Conservation (phyloP, 2,797 vertebrate species). For the Eptatretus atami region DNA sequence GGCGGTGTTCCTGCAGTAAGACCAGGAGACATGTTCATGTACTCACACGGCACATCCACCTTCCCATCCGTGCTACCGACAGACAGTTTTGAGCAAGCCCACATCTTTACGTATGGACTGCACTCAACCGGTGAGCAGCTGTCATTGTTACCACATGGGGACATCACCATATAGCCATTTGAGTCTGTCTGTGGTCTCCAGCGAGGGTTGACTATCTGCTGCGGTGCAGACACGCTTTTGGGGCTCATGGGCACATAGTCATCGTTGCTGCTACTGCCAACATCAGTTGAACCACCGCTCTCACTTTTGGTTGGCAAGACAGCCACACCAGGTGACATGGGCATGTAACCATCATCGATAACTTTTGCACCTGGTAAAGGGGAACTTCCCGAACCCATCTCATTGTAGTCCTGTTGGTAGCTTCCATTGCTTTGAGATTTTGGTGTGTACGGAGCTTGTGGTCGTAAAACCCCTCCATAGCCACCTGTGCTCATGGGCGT, state of each 20-base stretch:
- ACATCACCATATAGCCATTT: constrained; percentile 62
- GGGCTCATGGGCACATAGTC: constrained; percentile 61
- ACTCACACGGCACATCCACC: constrained; percentile 22
- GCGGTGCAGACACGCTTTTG: constrained; percentile 36
- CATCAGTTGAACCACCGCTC: background rate
- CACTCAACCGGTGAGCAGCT: constrained; percentile 24
- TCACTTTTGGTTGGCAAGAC: background rate
- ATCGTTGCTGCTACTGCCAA: constrained; percentile 15
- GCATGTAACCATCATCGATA: constrained; percentile 41
- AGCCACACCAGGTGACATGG: constrained; percentile 37
- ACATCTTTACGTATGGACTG: constrained; percentile 30
- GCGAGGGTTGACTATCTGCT: constrained; percentile 38
- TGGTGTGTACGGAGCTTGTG: too few species aligned
- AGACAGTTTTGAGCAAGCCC: constrained; percentile 21
- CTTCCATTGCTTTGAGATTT: too few species aligned
- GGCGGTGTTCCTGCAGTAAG: constrained; percentile 21
- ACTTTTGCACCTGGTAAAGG: too few species aligned
- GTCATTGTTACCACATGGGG: constrained; percentile 35
- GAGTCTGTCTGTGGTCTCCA: constrained; percentile 26
- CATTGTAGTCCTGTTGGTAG: too few species aligned
- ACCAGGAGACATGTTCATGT: constrained; percentile 48
- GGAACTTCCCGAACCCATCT: too few species aligned
- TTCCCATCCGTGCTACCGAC: constrained; percentile 26
- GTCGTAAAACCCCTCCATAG: background rate
- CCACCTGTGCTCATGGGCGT: background rate